Base-by-base conservation (phyloP, 53 echinoderm and acorn worm species). In the Temnopleurus reevesii region DNA sequence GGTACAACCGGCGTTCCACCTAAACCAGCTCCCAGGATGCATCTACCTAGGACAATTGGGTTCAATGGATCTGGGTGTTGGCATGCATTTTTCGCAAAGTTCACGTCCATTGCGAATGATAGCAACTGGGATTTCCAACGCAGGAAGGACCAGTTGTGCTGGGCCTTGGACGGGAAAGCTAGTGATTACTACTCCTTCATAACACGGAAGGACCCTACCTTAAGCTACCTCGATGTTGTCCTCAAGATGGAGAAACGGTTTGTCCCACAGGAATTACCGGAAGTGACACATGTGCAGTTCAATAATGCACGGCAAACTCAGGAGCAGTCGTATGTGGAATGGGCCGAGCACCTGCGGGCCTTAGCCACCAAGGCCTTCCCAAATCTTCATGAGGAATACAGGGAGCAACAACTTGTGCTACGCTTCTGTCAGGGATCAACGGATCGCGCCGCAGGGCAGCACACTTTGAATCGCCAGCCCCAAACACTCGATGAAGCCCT, bases 381-480 rank as follows among this genome's bases (percentile, higher is more conserved):
- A 0, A 44, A 63, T 54, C 38, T 89, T 2, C 89, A 65, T 2
- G 79, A 82, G 10, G 12, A 23, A 1, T 90, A 57, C 25, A 64
- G 90, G 2, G 55, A 82, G 26, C n/a, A 76, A 12, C 83, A 92
- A 31, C 90, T 81, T 8, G 86, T 85, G 0, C n/a, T 92, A 34
- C 90, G 84, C 84, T 92, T 28, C n/a, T 92, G 92, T 17, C 76
- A 61, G 13, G 91, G 91, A 4, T 91, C 59, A 19, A 3, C 24
- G 8, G 90, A 92, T 35, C 53, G 66, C 4, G 90, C 83, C 10
- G 92, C 92, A 2, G 92, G 92, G 0, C 84, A 84, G 26, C 77
- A 90, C 30, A 80, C 93, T 25, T 46, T 66, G 8, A 77, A 82
- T 12, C 8, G 44, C 1, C 66, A 76, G n/a, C 93, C 93, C 12